phyloP scores from a whole-genome alignment of 37 sponge, comb jelly and placozoan species.

The Petrosia ficiformis region DNA sequence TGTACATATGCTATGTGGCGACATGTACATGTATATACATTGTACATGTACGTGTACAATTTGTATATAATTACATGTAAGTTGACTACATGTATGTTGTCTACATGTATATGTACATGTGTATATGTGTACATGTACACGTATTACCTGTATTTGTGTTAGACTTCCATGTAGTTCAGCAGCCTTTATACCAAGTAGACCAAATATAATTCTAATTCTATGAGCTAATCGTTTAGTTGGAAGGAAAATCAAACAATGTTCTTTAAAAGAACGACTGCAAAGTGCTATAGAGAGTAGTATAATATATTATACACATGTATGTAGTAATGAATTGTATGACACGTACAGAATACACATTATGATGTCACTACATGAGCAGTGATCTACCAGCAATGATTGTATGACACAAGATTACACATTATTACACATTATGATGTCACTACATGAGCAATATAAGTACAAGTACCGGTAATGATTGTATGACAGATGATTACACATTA shows the following conservation, averaged over 20 bases:
- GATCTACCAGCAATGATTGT: too few relatives aligned
- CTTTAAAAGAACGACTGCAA: constrained; percentile 87
- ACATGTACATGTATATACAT: too few relatives aligned
- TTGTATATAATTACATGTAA: neutral
- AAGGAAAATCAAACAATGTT: constrained; percentile 87
- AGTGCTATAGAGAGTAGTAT: constrained; percentile 53
- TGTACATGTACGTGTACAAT: too few relatives aligned
- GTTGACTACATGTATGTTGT: too few relatives aligned
- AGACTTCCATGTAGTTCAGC: constrained; percentile 95
- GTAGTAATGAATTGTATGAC: neutral
- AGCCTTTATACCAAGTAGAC: constrained; percentile 80
- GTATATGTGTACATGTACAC: neutral
- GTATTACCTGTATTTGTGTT: constrained; percentile 77
- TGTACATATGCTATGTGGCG: too few relatives aligned
- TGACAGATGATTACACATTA: too few relatives aligned
- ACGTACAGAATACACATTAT: too few relatives aligned
- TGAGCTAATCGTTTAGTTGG: constrained; percentile 89
- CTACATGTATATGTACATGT: neutral
- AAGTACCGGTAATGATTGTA: too few relatives aligned
- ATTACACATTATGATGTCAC: too few relatives aligned
- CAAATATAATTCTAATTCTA: constrained; percentile 80
- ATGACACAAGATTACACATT: too few relatives aligned
- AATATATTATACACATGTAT: neutral
- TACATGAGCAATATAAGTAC: too few relatives aligned
- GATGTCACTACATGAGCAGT: too few relatives aligned